phyloP scores from a whole-genome alignment of 1,140 invertebrate species.

The Drosophila auraria region DNA sequence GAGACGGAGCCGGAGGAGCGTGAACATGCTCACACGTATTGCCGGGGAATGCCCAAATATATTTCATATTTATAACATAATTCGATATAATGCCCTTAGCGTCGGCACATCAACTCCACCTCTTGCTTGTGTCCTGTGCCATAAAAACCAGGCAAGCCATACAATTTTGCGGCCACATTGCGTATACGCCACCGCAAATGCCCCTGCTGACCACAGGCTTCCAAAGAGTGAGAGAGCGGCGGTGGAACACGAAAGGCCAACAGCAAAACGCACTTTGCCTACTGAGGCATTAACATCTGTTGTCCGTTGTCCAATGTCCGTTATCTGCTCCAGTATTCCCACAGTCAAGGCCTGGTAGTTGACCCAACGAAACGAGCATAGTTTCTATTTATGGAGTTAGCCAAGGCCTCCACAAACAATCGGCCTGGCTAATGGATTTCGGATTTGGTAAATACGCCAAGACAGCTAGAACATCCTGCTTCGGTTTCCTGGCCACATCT shows the following conservation, averaged over 20 bases:
- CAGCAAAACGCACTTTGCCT: conserved; percentile 80
- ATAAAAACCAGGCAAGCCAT: conserved; percentile 67
- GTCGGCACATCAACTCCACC: conserved; percentile 11
- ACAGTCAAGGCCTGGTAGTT: conserved; percentile 49
- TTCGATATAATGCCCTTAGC: conserved; percentile 75
- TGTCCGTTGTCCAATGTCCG: conserved; percentile 46
- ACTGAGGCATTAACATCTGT: conserved; percentile 80
- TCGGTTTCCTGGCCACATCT: neutral
- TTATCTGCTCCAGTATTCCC: conserved; percentile 15
- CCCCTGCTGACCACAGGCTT: conserved; percentile 65
- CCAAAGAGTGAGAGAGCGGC: neutral
- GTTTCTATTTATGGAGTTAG: conserved; percentile 46
- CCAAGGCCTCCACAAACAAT: conserved; percentile 51
- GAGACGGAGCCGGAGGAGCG: neutral
- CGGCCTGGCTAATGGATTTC: conserved; percentile 62
- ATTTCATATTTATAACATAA: conserved; percentile 83
- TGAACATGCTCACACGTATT: conserved; percentile 64
- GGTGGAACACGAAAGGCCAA: conserved; percentile 51
- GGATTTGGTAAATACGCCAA: conserved; percentile 53
- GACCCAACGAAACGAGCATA: conserved; percentile 29
- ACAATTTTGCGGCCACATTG: conserved; percentile 75
- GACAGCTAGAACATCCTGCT: neutral
- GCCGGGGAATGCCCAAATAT: conserved; percentile 59
- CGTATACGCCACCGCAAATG: conserved; percentile 62
- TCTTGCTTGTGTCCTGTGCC: conserved; percentile 29